Base-by-base conservation (phyloP, 2,888 invertebrate species). In the Pteria penguin region DNA sequence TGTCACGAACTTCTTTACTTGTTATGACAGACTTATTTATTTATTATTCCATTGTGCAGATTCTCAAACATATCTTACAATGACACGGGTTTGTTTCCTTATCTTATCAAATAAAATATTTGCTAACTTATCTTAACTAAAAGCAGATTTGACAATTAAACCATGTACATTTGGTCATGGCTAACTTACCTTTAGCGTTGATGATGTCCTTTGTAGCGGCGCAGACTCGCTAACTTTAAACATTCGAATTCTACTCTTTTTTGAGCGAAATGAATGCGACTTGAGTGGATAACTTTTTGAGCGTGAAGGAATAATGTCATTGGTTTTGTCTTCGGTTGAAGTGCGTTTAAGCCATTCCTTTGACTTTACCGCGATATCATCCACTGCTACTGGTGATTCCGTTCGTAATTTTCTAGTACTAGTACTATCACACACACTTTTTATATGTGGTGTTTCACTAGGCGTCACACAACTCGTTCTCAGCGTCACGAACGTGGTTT, bases 381-480 rank as follows among this genome's bases (percentile, higher is more conserved):
- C 14, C 14, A 27, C 22, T 4, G 2, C 3, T 60, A 3, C 26
- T 4, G 11, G 2, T 24, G 14, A 14, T 14, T 11, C 60, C 4
- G 5, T 5, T 5, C 14, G 26, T 14, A 60, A 24, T 60, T 27
- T 26, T 26, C 60, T 22, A 14, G 22, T 14, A 27, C 27, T 3
- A 5, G 60, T 24, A 14, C 14, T 60, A 5, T 60, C 60, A 60
- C 60, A 5, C 26, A 60, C 26, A 3, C 22, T 4, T 36, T 36
- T 5, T 36, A 11, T 36, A 36, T 36, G 14, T 24, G 54, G 29
- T 31, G 32, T 58, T 8, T 58, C 65, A n/a, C 31, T 65, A 0
- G 74, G 68, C 1, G 74, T 74, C 5, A 74, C 61, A 62, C 68
- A 68, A n/a, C 68, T 61, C 11, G 68, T 68, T 22, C 68, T 31